Percentiles rank a stretch among this genome's conserved stretches.
These are phyloP conservation scores for Drosophila ironensis DNA, from an alignment of 1,140 invertebrate species.

Conservation along the genomic window DNA sequence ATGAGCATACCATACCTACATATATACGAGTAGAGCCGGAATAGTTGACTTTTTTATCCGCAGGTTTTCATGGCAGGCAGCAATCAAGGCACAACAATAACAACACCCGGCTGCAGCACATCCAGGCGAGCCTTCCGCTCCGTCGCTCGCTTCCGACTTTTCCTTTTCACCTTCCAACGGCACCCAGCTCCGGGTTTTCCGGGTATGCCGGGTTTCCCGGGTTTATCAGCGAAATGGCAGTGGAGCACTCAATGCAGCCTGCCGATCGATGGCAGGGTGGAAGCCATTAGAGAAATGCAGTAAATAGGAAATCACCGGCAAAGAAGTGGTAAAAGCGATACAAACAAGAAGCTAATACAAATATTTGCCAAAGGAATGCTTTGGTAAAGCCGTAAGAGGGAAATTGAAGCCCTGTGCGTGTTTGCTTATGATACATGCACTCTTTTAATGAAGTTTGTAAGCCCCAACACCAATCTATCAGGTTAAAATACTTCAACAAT, in stretches of 20 bases:
- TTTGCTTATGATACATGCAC: too few relatives aligned
- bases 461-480: too few relatives aligned
- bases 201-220: constrained; percentile 10
- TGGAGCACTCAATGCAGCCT: constrained; percentile 29
- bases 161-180: background rate
- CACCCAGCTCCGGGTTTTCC: constrained; percentile 12
- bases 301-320: constrained; percentile 27
- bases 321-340: constrained; percentile 2
- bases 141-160: constrained; percentile 29
- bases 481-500: too few relatives aligned
- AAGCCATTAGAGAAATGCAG: constrained; percentile 30
- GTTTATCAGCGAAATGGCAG: constrained; percentile 31
- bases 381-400: constrained; percentile 5
- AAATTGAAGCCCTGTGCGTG: background rate
- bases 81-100: constrained; percentile 42
- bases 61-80: constrained; percentile 46
- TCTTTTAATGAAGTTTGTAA: background rate
- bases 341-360: constrained; percentile 6
- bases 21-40: background rate
- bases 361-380: constrained; percentile 13
- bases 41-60: constrained; percentile 47
- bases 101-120: constrained; percentile 11
- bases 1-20: constrained; percentile 11
- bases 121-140: constrained; percentile 13
- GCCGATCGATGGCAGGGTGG: constrained; percentile 28